phyloP scores from a whole-genome alignment of 2,888 invertebrate genomes.

The Clostera curtula region DNA sequence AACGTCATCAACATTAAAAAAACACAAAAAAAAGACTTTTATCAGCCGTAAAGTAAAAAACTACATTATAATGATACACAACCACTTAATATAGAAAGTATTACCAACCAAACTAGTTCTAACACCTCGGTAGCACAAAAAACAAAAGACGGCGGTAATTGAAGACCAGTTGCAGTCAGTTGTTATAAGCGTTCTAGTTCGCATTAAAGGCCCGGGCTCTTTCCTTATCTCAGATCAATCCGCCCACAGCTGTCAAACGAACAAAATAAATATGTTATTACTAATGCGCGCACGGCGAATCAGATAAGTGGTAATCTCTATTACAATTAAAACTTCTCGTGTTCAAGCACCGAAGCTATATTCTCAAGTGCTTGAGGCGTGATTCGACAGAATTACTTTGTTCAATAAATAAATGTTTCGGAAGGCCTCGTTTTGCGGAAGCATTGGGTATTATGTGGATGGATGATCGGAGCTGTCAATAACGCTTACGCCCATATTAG shows the following conservation, averaged over 20 bases:
- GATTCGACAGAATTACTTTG: slow-evolving; percentile 29
- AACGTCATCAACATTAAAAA: no score
- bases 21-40: no score
- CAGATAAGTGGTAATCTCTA: slow-evolving; percentile 69
- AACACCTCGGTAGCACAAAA: slow-evolving; percentile 26
- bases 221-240: slow-evolving; percentile 54
- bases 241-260: slow-evolving; percentile 70
- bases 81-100: slow-evolving; percentile 4
- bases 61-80: slow-evolving; percentile 1
- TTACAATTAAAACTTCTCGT: slow-evolving; percentile 69
- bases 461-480: slow-evolving; percentile 27
- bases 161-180: slow-evolving; percentile 47
- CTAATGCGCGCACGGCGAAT: slow-evolving; percentile 62
- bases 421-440: slow-evolving; percentile 27
- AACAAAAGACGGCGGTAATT: slow-evolving; percentile 34
- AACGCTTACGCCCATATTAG: slow-evolving; percentile 18
- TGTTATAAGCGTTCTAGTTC: slow-evolving; percentile 36
- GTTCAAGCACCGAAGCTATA: slow-evolving; percentile 45
- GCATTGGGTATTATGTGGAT: slow-evolving; percentile 28
- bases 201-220: slow-evolving; percentile 39
- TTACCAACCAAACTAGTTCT: slow-evolving; percentile 14
- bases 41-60: no score
- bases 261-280: slow-evolving; percentile 72
- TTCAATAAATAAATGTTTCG: slow-evolving; percentile 26
- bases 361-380: slow-evolving; percentile 26